Evolutionary conservation across 2,888 invertebrate genomes (phyloP).

Genomic region (Chymomyza fuscimana): DNA sequence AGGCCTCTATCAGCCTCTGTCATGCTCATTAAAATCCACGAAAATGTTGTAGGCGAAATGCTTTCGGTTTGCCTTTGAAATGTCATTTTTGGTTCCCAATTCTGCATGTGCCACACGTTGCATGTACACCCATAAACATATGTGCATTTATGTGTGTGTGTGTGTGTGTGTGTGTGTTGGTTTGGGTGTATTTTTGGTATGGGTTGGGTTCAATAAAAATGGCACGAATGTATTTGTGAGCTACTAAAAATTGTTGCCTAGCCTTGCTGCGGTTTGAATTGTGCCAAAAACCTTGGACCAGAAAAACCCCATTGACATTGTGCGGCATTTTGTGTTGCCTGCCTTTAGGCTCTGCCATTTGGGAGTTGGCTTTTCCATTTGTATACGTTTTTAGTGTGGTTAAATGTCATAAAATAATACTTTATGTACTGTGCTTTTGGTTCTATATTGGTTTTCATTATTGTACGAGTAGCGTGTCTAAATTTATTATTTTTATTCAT

Average conservation of each 20-base stretch:
- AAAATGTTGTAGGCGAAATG: conserved; percentile 61
- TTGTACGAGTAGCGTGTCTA: background rate
- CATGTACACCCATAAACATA: conserved; percentile 7
- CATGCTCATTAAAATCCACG: conserved; percentile 63
- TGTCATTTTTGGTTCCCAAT: conserved; percentile 45
- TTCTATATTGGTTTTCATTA: background rate
- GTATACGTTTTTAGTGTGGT: background rate
- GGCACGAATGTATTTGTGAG: conserved; percentile 6
- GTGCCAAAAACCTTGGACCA: background rate
- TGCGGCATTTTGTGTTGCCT: conserved; percentile 4
- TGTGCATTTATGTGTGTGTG: conserved; percentile 4
- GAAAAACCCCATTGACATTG: background rate
- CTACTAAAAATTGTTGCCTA: background rate
- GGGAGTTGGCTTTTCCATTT: background rate
- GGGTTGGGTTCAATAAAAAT: conserved; percentile 17
- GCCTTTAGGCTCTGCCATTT: conserved; percentile 11
- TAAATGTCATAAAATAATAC: conserved; percentile 17
- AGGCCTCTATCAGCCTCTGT: conserved; percentile 1
- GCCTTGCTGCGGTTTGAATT: background rate
- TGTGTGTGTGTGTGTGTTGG: background rate
- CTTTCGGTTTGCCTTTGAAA: conserved; percentile 58
- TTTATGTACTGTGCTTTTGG: conserved; percentile 23
- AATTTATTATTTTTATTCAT: background rate
- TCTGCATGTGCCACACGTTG: conserved; percentile 28
- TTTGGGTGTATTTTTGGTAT: background rate